phyloP scores from a whole-genome alignment of 2,888 invertebrate species.

The Alentia gelatinosa region DNA sequence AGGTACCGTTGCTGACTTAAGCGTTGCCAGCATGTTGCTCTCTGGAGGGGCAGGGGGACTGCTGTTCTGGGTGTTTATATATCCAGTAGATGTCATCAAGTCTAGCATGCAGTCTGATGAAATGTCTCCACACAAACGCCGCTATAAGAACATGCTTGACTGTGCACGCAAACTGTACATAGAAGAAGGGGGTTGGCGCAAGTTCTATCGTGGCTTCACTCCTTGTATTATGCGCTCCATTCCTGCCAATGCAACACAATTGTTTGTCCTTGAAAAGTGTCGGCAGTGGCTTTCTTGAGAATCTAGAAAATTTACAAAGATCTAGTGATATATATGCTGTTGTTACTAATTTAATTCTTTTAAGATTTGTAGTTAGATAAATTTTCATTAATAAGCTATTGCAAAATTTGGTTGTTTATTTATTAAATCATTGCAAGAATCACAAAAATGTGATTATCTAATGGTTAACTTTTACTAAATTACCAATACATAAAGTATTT shows the following conservation, averaged over 20 bases:
- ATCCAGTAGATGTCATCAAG: constrained; percentile 67
- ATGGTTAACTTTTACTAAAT: background rate
- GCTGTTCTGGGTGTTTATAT: constrained; percentile 65
- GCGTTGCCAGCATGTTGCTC: constrained; percentile 56
- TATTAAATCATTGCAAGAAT: background rate
- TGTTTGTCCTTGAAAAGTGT: constrained; percentile 61
- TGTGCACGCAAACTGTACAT: constrained; percentile 63
- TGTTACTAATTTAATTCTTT: background rate
- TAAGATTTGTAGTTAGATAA: background rate
- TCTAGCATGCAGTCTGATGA: constrained; percentile 66
- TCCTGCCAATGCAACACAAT: constrained; percentile 66
- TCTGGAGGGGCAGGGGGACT: constrained; percentile 64
- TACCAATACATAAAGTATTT: too few relatives aligned
- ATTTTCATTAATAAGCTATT: background rate
- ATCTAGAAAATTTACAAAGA: background rate
- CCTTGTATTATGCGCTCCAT: constrained; percentile 66
- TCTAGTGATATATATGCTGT: background rate
- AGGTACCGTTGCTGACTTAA: constrained; percentile 57
- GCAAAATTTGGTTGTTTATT: background rate
- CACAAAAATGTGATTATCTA: background rate
- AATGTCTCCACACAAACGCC: constrained; percentile 52
- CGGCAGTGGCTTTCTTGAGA: constrained; percentile 33
- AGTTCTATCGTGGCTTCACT: constrained; percentile 65
- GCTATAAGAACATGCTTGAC: constrained; percentile 59
- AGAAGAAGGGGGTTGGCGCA: constrained; percentile 63